Base-by-base conservation (phyloP, 2,797 vertebrate genomes). In the Garrulus glandarius region DNA sequence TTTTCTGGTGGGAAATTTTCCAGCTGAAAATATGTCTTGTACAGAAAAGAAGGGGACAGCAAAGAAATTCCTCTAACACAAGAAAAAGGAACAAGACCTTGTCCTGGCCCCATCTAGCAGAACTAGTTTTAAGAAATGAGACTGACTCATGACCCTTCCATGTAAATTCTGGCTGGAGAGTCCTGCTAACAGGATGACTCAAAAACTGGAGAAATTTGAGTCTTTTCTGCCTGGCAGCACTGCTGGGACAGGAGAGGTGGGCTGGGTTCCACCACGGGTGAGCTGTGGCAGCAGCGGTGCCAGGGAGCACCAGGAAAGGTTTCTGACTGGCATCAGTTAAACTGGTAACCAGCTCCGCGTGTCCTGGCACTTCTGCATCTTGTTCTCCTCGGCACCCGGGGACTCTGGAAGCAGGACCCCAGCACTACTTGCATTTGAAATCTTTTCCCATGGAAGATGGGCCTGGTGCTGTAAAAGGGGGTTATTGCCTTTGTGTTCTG, bases 191-290 rank as follows among this genome's bases (percentile, higher is more conserved):
- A 47, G 34, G 10, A 34, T 61, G 39, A 6, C 72, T 86, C 7
- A 5, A 43, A 39, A 46, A 8, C 2, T 12, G n/a, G 43, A 21
- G 27, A 29, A 24, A 5, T 24, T 41, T 13, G 26, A 5, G 9
- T 15, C 10, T 78, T 59, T 50, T 39, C 57, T 84, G 16, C 29
- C 18, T n/a, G 43, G 29, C 27, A 64, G 46, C 32, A 9, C 13
- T 43, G 6, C 41, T 64, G 50, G 83, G n/a, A 34, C 36, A 39
- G 63, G 43, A 61, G n/a, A 30, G 24, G 11, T 23, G 69, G n/a
- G 15, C 11, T 2, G 5, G 26, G 15, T 9, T 2, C 17, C 29
- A 6, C n/a, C 30, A 1, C 1, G 15, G 24, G 13, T 15, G 53
- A 63, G 47, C 30, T 27, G 27, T 13, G 44, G 36, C 34, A 36